Base-by-base conservation (phyloP, 2,888 invertebrate genomes). In the Polyploca ridens region DNA sequence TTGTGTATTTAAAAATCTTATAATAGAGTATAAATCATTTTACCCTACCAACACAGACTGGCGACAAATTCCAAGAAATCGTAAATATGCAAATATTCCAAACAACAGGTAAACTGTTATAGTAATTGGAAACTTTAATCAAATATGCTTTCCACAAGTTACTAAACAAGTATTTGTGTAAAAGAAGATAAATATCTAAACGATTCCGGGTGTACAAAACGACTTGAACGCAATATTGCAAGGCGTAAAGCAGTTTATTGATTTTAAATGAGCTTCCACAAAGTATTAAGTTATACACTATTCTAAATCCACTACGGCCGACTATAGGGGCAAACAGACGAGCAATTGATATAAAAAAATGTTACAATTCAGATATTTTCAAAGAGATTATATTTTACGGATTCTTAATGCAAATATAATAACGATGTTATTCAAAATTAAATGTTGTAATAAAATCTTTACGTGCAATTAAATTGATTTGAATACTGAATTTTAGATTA, bases 231-330 rank as follows among this genome's bases (percentile, higher is more conserved):
- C 63, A 62, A 70, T 64, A 68, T 64, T 58, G 65, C 67, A 46
- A 69, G 65, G 66, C 68, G 65, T 65, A 66, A 68, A 66, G 75
- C 70, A 75, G 72, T 72, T 68, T 74, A 82, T 85, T 84, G 84
- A 83, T 81, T 82, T 84, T 83, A 82, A 85, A 84, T 84, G 80
- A 84, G 79, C 76, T 76, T 66, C 72, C 66, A 76, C 75, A 73
- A 74, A 78, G 73, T 54, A 54, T 54, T 76, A 75, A 74, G 74
- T 73, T 76, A 64, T 70, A 73, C 67, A 72, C 73, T 71, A 69
- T 76, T 73, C 70, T 73, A 46, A n/a, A 69, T 71, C 69, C 70
- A 41, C 41, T 41, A 41, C 41, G 3, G 3, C 41, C 41, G 41
- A 41, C 41, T 46, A 46, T 1, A 4, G n/a, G n/a, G 46, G 1